Base-by-base conservation (phyloP, 2,797 vertebrate species). In the Amniataba percoides region DNA sequence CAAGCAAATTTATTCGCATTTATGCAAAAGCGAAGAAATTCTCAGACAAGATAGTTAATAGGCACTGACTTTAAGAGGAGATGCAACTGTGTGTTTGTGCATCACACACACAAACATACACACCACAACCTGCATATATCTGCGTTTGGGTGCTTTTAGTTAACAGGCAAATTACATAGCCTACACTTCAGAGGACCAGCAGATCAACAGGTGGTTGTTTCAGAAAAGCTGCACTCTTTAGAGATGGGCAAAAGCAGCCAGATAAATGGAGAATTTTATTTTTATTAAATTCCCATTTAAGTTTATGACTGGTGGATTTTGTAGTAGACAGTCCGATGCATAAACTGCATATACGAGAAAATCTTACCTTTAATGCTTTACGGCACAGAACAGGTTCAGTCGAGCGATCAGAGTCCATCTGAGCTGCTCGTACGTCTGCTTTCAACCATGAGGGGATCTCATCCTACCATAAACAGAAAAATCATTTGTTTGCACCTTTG, bases 231-330 rank as follows among this genome's bases (percentile, higher is more conserved):
- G 68, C 64, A 67, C 36, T 25, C 21, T 11, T 70, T n/a, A 66
- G 43, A 77, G 36, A 70, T 36, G 39, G 15, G 39, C 7, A 25
- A 43, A 14, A 34, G 49, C 56, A 15, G 51, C 11, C 25, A 49
- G 42, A 64, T 48, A 55, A 72, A 83, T 36, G n/a, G 31, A 70
- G 19, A 64, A 27, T 19, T 67, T 55, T 39, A 57, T 61, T 67
- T 67, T 45, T 16, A 71, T 55, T 60, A 52, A 27, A 77, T 53
- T 67, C 4, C 2, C n/a, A 62, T 73, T 52, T 43, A 15, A 51
- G 48, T 59, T 51, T 42, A 61, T 65, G 64, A 45, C n/a, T 71
- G 25, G 61, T 4, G 7, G 23, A 40, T 31, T 70, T n/a, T 62
- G 55, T 39, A 23, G 51, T 43, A 57, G 64, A 27, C 53, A 45